These are phyloP conservation scores for Tiliacea citrago DNA, from an alignment of 2,888 invertebrate species.

Conservation along the genomic window DNA sequence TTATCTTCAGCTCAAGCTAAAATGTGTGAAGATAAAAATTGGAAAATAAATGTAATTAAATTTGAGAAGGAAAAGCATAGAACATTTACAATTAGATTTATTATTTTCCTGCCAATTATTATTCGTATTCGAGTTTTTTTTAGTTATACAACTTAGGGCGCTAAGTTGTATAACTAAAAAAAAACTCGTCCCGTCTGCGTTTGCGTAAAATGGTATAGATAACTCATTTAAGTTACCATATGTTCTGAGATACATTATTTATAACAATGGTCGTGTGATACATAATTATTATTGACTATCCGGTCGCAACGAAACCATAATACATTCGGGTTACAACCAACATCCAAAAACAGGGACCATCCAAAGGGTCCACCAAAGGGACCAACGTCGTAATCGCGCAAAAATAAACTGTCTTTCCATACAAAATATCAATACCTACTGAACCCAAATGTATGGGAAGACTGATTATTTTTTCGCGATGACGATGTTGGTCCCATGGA, in stretches of 20 bases:
- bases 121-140: conserved; percentile 8
- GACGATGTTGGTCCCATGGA: background rate
- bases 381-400: background rate
- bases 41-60: background rate
- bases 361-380: too few species aligned
- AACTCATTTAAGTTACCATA: background rate
- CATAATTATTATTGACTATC: background rate
- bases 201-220: conserved; percentile 4
- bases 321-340: background rate
- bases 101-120: background rate
- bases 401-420: background rate
- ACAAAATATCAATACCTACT: background rate
- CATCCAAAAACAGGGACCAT: too few species aligned
- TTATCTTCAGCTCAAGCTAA: background rate
- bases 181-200: conserved; percentile 1
- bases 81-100: background rate
- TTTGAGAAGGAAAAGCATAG: background rate
- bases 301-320: background rate
- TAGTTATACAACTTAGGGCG: too few species aligned
- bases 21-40: background rate
- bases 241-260: conserved; percentile 9
- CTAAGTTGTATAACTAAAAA: background rate
- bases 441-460: too few species aligned
- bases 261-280: background rate
- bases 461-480: background rate